Evolutionary conservation across 2,797 vertebrate genomes (phyloP).

Genomic region (Astyanax mexicanus): DNA sequence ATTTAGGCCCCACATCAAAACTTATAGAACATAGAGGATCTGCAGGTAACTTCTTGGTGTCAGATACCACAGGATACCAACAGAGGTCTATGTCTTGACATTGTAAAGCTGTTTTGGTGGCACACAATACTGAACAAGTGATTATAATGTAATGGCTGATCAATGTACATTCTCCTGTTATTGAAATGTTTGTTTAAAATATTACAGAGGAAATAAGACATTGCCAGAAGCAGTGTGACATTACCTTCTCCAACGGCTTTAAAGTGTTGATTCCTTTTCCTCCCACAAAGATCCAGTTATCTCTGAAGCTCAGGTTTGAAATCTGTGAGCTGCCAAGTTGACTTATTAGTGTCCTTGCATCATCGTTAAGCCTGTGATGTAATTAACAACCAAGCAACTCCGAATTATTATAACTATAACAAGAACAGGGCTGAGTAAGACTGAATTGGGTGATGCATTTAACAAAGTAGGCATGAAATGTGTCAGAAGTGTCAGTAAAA

Average conservation of each 20-base stretch:
- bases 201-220: background rate
- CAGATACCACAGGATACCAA: no score
- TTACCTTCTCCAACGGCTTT: constrained; percentile 88
- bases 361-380: constrained; percentile 82
- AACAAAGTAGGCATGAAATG: background rate
- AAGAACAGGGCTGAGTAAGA: background rate
- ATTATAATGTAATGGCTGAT: no score
- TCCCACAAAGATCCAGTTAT: constrained; percentile 94
- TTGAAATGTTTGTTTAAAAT: no score
- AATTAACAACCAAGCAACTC: background rate
- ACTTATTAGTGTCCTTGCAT: constrained; percentile 81
- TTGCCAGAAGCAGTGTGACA: background rate
- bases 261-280: constrained; percentile 83
- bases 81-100: no score
- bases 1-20: no score
- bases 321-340: constrained; percentile 85
- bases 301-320: constrained; percentile 82
- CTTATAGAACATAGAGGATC: no score
- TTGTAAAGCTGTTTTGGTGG: no score
- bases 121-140: no score
- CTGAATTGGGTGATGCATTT: background rate
- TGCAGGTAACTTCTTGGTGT: no score
- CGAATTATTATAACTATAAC: background rate
- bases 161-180: no score
- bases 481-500: background rate